Percentiles rank a stretch among this genome's conserved stretches.
Conservation (phyloP, 2,113 vertebrate genomes). For the Nicator chloris region DNA sequence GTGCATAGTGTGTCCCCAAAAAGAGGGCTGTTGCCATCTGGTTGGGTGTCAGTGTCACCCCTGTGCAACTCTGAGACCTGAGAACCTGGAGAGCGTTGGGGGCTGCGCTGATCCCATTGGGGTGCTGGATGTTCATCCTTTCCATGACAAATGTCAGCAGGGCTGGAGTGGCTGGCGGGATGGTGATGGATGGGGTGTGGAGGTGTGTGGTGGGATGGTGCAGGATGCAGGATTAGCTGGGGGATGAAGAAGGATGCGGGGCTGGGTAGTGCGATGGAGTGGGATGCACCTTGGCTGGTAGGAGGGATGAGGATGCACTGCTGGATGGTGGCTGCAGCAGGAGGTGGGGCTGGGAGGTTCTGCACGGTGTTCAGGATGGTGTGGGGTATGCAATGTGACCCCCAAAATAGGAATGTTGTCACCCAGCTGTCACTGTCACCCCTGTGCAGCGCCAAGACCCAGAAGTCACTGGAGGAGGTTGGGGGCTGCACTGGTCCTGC, state of each 20-base stretch:
- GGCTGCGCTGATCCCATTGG: background rate
- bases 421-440: fast-evolving
- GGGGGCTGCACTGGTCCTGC: background rate
- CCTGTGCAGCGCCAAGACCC: background rate
- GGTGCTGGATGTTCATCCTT: background rate
- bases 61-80: background rate
- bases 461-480: background rate
- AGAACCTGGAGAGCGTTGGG: background rate
- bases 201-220: background rate
- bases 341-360: background rate
- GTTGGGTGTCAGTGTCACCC: background rate
- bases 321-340: background rate
- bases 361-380: background rate
- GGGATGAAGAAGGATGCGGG: background rate
- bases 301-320: background rate
- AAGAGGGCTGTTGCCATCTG: background rate
- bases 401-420: background rate
- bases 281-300: background rate
- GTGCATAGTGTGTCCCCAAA: fast-evolving
- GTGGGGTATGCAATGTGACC: fast-evolving
- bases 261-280: background rate
- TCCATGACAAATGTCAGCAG: background rate
- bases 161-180: background rate
- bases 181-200: background rate
- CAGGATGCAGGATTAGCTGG: background rate